phyloP scores from a whole-genome alignment of 2,113 vertebrate species.

The Caretta caretta region DNA sequence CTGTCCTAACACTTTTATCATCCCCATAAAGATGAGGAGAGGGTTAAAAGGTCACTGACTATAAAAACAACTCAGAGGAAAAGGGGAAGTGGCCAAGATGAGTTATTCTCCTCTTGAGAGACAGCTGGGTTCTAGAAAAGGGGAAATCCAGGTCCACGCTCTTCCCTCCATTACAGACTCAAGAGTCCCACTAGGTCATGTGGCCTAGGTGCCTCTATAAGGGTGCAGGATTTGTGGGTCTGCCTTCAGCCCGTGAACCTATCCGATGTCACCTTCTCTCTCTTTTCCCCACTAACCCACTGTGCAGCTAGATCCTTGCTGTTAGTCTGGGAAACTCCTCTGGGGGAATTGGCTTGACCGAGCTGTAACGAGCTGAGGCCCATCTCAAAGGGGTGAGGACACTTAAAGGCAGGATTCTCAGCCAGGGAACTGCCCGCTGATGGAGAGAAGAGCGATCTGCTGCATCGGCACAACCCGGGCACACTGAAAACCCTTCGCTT shows the following conservation, averaged over 20 bases:
- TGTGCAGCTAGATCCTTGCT: rapidly evolving
- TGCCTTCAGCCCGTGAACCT: not conserved
- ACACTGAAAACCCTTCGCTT: not conserved
- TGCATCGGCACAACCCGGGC: not conserved
- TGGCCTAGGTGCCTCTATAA: rapidly evolving
- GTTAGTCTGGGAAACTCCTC: not conserved
- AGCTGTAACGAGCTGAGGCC: not conserved
- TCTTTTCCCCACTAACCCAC: rapidly evolving
- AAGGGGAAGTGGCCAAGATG: not conserved
- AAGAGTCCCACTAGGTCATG: not conserved
- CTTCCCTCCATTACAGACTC: rapidly evolving
- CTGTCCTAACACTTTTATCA: not conserved
- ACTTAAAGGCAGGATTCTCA: not conserved
- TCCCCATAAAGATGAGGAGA: not conserved
- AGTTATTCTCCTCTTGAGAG: not conserved
- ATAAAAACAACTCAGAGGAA: not conserved
- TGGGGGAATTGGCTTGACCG: not conserved
- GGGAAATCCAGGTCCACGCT: rapidly evolving
- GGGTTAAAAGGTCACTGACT: not conserved
- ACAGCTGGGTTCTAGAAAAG: rapidly evolving
- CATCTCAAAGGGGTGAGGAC: not conserved
- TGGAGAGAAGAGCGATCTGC: too few species aligned
- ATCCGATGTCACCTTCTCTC: not conserved
- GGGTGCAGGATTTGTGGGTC: not conserved
- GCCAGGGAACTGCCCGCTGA: not conserved